phyloP scores from a whole-genome alignment of 2,113 vertebrate genomes.

The Hypanus sabinus region DNA sequence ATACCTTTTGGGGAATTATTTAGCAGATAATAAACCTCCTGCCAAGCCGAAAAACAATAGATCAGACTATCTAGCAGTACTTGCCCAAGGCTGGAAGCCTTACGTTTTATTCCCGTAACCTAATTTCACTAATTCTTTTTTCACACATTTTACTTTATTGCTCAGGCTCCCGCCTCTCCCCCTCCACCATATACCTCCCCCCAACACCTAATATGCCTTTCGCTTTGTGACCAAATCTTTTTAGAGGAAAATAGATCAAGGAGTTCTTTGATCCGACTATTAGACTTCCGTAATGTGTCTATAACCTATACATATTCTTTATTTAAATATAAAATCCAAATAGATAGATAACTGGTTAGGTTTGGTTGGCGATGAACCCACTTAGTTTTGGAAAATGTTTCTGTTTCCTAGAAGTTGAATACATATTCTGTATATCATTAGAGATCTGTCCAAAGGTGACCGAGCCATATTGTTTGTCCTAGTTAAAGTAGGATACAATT shows the following conservation, averaged over 20 bases:
- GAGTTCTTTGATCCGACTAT: slow-evolving; percentile 57
- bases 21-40: slow-evolving; percentile 69
- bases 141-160: slow-evolving; percentile 57
- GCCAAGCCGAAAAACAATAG: slow-evolving; percentile 59
- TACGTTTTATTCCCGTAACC: slow-evolving; percentile 64
- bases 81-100: slow-evolving; percentile 52
- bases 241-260: slow-evolving; percentile 42
- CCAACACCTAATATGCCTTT: slow-evolving; percentile 45
- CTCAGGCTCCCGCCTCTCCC: slow-evolving; percentile 37
- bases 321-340: neutral
- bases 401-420: neutral
- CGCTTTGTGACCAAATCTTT: slow-evolving; percentile 47
- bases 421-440: neutral
- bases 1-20: slow-evolving; percentile 61
- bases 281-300: slow-evolving; percentile 37
- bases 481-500: neutral
- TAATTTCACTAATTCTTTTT: slow-evolving; percentile 72
- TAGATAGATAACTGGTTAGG: neutral
- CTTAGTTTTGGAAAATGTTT: neutral
- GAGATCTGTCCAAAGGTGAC: neutral
- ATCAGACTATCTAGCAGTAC: slow-evolving; percentile 53
- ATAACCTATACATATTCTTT: neutral
- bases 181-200: neutral
- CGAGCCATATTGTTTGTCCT: neutral
- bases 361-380: neutral